Evolutionary conservation across 1,140 invertebrate species (phyloP), one percentile per base, ranked within the genome.

Genomic region (Leptinotarsa texana): DNA sequence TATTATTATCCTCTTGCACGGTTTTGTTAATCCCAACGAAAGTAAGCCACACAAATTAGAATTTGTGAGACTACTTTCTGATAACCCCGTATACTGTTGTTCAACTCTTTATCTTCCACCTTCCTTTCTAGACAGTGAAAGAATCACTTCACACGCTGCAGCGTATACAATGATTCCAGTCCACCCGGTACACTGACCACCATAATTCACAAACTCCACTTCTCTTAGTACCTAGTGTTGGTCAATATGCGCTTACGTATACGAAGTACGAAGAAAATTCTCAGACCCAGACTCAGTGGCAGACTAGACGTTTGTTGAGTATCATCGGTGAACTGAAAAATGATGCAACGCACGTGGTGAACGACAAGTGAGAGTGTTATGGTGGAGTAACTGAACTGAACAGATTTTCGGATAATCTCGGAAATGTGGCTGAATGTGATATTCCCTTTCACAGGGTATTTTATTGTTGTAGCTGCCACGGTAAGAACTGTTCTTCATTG

Each of bases 381-480:
- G 65, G 42, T 27, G 24, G 65, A 33, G 21, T 67, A 24, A 42
- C n/a, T 57, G 51, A 15, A 57, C 51, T 57, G 65, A 33, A 24
- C 65, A 67, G 65, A 22, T 24, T 33, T 42, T 57, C 18, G 24
- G 21, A 24, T 67, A n/a, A 42, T n/a, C 27, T 18, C 67, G 67
- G 74, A 68, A 57, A 74, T 74, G 74, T 68, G 74, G 74, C 74
- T 74, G 67, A 57, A 69, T 42, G 69, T 67, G 51, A 69, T 74
- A 22, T 48, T 74, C 66, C 69, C 67, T 67, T 63, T 74, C 51
- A 57, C 51, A 61, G 74, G 74, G 74, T 74, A 42, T 42, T 69
- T 74, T 21, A 57, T 74, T 67, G 67, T 69, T 67, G 24, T 42
- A 4, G 65, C 48, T 62, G 51, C 47, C 49, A 57, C 74, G 74